Percentiles rank a stretch among this genome's conserved stretches.
phyloP scores from a whole-genome alignment of 2,888 invertebrate genomes.

The Campoplex nolae region DNA sequence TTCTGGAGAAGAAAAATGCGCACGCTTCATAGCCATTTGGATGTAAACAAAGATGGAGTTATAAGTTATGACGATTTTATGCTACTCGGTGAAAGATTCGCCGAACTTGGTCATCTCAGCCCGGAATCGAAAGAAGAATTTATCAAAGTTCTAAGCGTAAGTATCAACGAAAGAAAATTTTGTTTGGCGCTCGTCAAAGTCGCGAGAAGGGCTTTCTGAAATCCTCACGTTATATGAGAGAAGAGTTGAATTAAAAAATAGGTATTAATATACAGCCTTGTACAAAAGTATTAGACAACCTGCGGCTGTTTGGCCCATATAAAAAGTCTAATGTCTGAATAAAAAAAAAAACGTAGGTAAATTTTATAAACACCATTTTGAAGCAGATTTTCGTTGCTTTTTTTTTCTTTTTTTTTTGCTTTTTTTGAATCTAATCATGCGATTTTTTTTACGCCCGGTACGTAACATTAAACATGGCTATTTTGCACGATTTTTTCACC shows the following conservation, averaged over 20 bases:
- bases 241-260: not conserved
- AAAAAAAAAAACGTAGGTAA: not conserved
- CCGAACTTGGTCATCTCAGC: constrained; percentile 90
- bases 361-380: not conserved
- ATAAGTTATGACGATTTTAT: constrained; percentile 93
- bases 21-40: constrained; percentile 92
- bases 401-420: too few relatives aligned
- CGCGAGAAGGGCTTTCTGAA: not conserved
- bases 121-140: constrained; percentile 89
- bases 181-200: not conserved
- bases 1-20: constrained; percentile 95
- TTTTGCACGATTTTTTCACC: too few relatives aligned
- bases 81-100: constrained; percentile 91
- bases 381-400: too few relatives aligned
- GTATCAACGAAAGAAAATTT: constrained; percentile 44
- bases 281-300: too few relatives aligned
- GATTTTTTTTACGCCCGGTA: too few relatives aligned
- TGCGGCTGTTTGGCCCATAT: too few relatives aligned
- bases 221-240: not conserved
- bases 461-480: too few relatives aligned
- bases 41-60: constrained; percentile 94
- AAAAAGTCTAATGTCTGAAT: too few relatives aligned
- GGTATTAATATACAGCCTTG: too few relatives aligned
- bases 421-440: too few relatives aligned
- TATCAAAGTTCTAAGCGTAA: constrained; percentile 89